phyloP scores from a whole-genome alignment of 1,140 invertebrate genomes.

The Bombyx mandarina region DNA sequence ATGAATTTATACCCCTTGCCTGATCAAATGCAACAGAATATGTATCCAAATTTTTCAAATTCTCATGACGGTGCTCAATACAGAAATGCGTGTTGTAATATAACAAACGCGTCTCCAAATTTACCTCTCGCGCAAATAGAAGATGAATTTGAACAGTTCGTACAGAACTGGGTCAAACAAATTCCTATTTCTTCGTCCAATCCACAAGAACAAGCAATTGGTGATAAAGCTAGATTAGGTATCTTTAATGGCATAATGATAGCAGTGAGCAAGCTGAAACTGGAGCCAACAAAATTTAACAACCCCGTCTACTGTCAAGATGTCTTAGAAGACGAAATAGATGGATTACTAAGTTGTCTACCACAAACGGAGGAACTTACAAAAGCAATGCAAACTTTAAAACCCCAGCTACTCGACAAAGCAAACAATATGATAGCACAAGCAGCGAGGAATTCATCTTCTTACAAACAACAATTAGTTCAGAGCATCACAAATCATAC shows the following conservation, averaged over 20 bases:
- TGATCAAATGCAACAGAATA: no score
- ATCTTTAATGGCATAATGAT: slow-evolving; percentile 41
- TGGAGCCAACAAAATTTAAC: slow-evolving; percentile 24
- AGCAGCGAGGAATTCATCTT: slow-evolving; percentile 9
- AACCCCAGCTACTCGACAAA: slow-evolving; percentile 37
- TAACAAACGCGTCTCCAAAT: no score
- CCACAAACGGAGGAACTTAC: slow-evolving; percentile 30
- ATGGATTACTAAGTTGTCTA: slow-evolving; percentile 30
- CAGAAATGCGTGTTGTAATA: no score
- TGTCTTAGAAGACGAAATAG: slow-evolving; percentile 39
- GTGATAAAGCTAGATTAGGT: slow-evolving; percentile 24
- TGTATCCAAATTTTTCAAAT: no score
- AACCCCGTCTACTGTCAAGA: slow-evolving; percentile 42
- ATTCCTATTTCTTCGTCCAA: slow-evolving; percentile 29
- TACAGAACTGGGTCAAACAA: slow-evolving; percentile 36
- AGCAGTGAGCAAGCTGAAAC: slow-evolving; percentile 32
- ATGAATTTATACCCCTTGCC: not conserved
- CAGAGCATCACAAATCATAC: slow-evolving; percentile 22
- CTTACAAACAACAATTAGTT: slow-evolving; percentile 31
- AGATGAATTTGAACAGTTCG: slow-evolving; percentile 26
- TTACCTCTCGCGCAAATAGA: not conserved
- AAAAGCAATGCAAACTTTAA: slow-evolving; percentile 27
- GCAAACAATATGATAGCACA: slow-evolving; percentile 26
- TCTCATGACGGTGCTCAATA: no score
- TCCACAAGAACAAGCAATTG: slow-evolving; percentile 18